Evolutionary conservation across 2,797 vertebrate species (phyloP).

Genomic region (Carcharodon carcharias): DNA sequence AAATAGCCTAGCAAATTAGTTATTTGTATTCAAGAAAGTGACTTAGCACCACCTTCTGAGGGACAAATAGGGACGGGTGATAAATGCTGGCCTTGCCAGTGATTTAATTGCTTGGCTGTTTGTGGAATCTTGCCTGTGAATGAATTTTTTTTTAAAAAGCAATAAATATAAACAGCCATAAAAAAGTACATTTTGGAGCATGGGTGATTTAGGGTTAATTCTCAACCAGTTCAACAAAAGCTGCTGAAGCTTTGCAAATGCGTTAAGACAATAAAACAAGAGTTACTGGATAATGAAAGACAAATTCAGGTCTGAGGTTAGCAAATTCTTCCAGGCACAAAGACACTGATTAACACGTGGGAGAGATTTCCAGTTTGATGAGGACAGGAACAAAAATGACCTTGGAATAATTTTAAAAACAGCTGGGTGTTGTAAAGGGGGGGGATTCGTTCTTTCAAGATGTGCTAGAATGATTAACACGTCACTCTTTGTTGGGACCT

Average conservation of each 20-base stretch:
- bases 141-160: background rate
- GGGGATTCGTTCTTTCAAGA: background rate
- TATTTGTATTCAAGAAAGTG: background rate
- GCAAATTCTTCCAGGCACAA: background rate
- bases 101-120: background rate
- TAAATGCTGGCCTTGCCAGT: background rate
- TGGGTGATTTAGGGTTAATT: background rate
- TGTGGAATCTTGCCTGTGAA: background rate
- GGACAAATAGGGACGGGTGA: background rate
- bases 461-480: background rate
- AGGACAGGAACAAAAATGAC: background rate
- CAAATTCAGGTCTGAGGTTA: background rate
- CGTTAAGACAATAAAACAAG: background rate
- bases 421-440: background rate
- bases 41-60: background rate
- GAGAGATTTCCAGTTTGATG: background rate
- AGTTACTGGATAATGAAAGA: background rate
- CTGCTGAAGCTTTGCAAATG: background rate
- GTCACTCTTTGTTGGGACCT: background rate
- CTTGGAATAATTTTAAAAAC: background rate
- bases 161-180: background rate
- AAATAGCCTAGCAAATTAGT: background rate
- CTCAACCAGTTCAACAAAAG: background rate
- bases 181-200: background rate
- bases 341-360: background rate